Conservation (phyloP, 2,888 invertebrate species). For the Cheiracanthium punctorium region DNA sequence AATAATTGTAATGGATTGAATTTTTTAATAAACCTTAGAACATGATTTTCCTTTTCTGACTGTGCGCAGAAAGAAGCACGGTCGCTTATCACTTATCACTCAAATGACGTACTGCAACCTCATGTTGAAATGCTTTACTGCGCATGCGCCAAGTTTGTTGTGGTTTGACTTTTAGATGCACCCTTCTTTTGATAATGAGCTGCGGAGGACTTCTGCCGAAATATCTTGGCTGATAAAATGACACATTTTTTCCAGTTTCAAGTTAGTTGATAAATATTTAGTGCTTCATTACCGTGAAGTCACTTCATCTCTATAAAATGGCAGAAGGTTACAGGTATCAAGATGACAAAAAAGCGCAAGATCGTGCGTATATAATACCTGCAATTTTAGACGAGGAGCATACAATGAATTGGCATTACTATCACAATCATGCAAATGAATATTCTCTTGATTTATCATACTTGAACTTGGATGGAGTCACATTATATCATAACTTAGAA, state of each 20-base stretch:
- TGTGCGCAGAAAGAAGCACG: too few relatives aligned
- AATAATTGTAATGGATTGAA: too few relatives aligned
- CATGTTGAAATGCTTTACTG: too few relatives aligned
- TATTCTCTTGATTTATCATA: constrained; percentile 81
- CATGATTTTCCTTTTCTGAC: too few relatives aligned
- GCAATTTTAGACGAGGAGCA: too few relatives aligned
- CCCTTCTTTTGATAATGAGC: constrained; percentile 31
- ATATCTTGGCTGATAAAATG: not conserved
- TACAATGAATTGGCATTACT: constrained; percentile 37
- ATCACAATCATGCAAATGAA: constrained; percentile 38
- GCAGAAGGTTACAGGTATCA: constrained; percentile 41
- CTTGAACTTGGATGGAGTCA: constrained; percentile 80
- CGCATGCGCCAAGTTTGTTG: too few relatives aligned
- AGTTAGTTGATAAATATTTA: constrained; percentile 8
- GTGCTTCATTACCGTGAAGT: not conserved
- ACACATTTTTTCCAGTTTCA: constrained; percentile 21
- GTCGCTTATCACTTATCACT: too few relatives aligned
- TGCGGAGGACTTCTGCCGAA: not conserved
- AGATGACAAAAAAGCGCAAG: not conserved
- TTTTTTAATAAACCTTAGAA: too few relatives aligned
- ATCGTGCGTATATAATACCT: too few relatives aligned
- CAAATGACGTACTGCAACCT: too few relatives aligned
- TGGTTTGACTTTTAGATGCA: too few relatives aligned
- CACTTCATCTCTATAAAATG: constrained; percentile 20
- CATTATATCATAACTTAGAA: constrained; percentile 81